Base-by-base conservation (phyloP, 2,888 invertebrate genomes). In the Pomacea canaliculata region DNA sequence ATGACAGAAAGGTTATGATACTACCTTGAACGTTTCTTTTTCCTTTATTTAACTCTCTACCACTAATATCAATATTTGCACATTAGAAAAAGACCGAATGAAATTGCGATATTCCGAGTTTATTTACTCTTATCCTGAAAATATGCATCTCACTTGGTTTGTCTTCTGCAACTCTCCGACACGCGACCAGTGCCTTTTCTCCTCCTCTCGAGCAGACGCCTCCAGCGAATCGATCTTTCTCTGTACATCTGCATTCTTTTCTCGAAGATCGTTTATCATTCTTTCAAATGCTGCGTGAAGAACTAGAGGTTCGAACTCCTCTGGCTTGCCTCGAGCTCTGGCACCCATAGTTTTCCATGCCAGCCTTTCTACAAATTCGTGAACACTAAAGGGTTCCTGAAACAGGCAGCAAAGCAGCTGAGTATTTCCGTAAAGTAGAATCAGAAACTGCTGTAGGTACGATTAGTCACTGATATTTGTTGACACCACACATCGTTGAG, bases 321-420 rank as follows among this genome's bases (percentile, higher is more conserved):
- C 93, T 48, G 94, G 93, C 69, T 94, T 94, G 94, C 94, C 85
- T 91, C 92, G 78, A 19, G 88, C 86, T 27, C 92, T 93, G 82
- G 94, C 94, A 67, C 94, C 94, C 89, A 96, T 96, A 71, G 97
- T 96, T 84, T 97, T 93, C 94, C 98, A 97, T 63, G 98, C 98
- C 88, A 99, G 93, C 76, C 98, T 93, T 91, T 99, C 99, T 1
- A 99, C 97, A 92, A 99, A 99, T 90, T 98, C 98, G 88, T 97
- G 96, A 18, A 97, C 95, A 92, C 98, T 97, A 90, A 98, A 99
- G 0, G 98, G 97, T 89, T 98, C 98, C 97, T 99, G 86, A n/a
- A 84, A 65, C 51, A 56, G 16, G 8, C 51, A 13, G 10, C 51
- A 56, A 56, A 56, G 16, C 51, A 56, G 51, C 51, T 13, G 16